Evolutionary conservation across 2,888 invertebrate genomes (phyloP).

Genomic region (Belgica antarctica): DNA sequence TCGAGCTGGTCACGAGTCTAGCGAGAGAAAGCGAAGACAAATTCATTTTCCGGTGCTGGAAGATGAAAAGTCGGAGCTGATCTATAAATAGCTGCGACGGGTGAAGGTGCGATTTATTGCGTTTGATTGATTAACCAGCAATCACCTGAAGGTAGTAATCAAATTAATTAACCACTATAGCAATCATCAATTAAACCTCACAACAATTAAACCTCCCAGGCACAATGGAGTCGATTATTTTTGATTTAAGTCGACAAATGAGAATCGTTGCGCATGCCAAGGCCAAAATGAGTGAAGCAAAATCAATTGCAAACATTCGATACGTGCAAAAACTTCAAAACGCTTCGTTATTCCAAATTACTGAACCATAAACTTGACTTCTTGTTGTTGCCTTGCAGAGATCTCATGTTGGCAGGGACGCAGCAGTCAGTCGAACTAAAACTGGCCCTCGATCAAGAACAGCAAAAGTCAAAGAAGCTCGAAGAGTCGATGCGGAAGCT

Average conservation of each 20-base stretch:
- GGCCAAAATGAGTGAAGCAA: neutral
- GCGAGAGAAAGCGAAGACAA: no score
- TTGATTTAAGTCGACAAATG: neutral
- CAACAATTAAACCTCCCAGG: neutral
- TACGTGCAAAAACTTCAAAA: conserved; percentile 2
- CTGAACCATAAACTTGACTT: no score
- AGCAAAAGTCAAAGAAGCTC: conserved; percentile 91
- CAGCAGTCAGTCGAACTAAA: conserved; percentile 97
- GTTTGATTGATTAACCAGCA: no score
- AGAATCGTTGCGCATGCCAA: neutral
- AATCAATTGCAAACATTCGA: neutral
- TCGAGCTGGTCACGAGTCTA: neutral
- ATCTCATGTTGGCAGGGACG: conserved; percentile 92
- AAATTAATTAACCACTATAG: no score
- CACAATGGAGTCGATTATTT: neutral
- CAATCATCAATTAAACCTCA: neutral
- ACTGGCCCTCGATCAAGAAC: conserved; percentile 92
- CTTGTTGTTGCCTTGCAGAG: conserved; percentile 59
- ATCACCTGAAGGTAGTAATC: no score
- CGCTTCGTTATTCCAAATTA: neutral
- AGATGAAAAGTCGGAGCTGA: neutral
- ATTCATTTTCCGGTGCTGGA: neutral
- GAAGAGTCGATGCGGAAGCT: conserved; percentile 95
- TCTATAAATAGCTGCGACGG: no score
- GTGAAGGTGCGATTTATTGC: no score